Percentiles rank a stretch among this genome's conserved stretches.
Conservation (phyloP, 2,797 vertebrate genomes). For the Sandelia bainsii region DNA sequence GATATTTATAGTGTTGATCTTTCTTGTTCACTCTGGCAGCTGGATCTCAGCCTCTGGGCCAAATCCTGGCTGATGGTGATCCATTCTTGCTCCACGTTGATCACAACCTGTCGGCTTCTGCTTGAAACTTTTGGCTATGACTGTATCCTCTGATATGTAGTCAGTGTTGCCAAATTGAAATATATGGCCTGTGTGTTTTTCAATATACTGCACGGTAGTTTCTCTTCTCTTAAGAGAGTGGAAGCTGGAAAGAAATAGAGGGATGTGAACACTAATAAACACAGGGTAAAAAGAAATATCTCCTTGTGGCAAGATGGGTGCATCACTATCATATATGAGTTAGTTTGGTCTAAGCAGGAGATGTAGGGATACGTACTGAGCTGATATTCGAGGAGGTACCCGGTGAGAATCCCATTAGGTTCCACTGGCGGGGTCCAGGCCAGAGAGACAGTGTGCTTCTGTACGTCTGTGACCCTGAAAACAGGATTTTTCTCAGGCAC, state of each 20-base stretch:
- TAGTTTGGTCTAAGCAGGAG: slow-evolving; percentile 9
- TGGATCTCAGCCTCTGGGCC: too few relatives aligned
- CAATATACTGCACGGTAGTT: not conserved
- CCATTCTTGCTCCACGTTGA: too few relatives aligned
- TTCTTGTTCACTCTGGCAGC: too few relatives aligned
- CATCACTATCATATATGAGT: slow-evolving; percentile 21
- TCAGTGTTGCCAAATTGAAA: slow-evolving; percentile 25
- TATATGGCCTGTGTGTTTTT: slow-evolving; percentile 7
- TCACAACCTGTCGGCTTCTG: too few relatives aligned
- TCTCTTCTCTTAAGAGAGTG: slow-evolving; percentile 4
- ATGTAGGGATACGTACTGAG: slow-evolving; percentile 87
- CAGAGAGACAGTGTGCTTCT: slow-evolving; percentile 88
- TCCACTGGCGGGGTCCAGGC: slow-evolving; percentile 90
- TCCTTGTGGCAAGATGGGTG: slow-evolving; percentile 42
- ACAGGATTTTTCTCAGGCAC: slow-evolving; percentile 91
- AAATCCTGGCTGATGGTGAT: too few relatives aligned
- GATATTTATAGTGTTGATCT: too few relatives aligned
- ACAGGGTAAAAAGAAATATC: slow-evolving; percentile 41
- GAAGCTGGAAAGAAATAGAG: slow-evolving; percentile 3
- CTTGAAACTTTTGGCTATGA: too few relatives aligned
- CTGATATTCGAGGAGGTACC: slow-evolving; percentile 93
- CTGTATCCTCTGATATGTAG: slow-evolving; percentile 1
- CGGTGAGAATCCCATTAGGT: slow-evolving; percentile 91
- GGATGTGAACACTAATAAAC: slow-evolving; percentile 17
- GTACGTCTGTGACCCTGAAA: slow-evolving; percentile 89